phyloP scores from a whole-genome alignment of 1,140 invertebrate genomes.

The Cydia fagiglandana region DNA sequence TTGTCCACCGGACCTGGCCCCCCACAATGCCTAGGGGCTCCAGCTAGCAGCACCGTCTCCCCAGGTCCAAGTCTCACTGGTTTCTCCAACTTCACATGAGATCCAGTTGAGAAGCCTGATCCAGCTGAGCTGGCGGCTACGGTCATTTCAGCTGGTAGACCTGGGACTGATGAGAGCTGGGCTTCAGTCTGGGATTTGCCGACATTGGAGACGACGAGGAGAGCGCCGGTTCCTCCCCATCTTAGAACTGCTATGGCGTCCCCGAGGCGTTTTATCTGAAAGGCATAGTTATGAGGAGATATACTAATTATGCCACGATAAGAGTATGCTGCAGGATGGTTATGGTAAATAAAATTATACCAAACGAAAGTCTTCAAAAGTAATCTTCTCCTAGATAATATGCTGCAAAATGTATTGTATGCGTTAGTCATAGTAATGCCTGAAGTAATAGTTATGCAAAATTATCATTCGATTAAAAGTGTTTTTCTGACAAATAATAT shows the following conservation, averaged over 20 bases:
- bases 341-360: too few species aligned
- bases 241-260: constrained; percentile 56
- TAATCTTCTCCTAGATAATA: too few species aligned
- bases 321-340: too few species aligned
- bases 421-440: too few species aligned
- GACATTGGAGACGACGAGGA: constrained; percentile 60
- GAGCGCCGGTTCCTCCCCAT: constrained; percentile 62
- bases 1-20: constrained; percentile 72
- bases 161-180: constrained; percentile 58
- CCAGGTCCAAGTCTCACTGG: constrained; percentile 57
- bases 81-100: constrained; percentile 56
- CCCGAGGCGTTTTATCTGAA: constrained; percentile 62
- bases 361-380: too few species aligned
- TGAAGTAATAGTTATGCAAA: too few species aligned
- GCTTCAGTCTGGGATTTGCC: constrained; percentile 49
- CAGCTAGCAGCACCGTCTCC: constrained; percentile 59
- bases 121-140: constrained; percentile 59
- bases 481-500: too few species aligned
- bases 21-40: constrained; percentile 62
- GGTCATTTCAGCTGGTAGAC: constrained; percentile 62
- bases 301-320: too few species aligned
- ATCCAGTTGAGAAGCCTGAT: constrained; percentile 51
- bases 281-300: background rate
- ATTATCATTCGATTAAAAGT: too few species aligned
- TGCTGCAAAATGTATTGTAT: too few species aligned